Evolutionary conservation across 2,113 vertebrate genomes (phyloP), one percentile per base, ranked within the genome.

Genomic region (Jacana jacana): DNA sequence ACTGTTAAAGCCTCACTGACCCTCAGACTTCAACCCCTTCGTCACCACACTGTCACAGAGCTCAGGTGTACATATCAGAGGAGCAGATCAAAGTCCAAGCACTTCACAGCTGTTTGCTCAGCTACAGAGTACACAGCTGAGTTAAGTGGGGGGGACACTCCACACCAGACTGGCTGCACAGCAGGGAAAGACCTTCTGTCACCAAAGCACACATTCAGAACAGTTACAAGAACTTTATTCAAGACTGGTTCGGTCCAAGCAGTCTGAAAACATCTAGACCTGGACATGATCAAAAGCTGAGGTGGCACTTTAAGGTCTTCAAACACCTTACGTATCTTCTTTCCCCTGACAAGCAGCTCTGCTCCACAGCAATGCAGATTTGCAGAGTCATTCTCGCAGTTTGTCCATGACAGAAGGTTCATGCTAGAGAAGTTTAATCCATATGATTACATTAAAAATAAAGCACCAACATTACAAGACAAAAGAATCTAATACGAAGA

Each of bases 311-410:
- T 20, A 7, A 78, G 31, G 39, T 60, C 60, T 81, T 64, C 46
- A 40, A 66, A 68, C 13, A 63, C 12, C 7, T 37, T n/a, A 25
- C 18, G 70, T 24, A 7, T n/a, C 83, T 55, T 25, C 3, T 7
- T 3, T 18, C 17, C 39, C 39, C 39, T 9, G 17, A 46, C 0
- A 0, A 90, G 48, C 35, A 88, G 86, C 80, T 89, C 61, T 54
- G 51, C 48, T 84, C 64, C 64, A 39, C 64, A 54, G 54, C 35
- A 33, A 33, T 24, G 64, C 25, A 33, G 84, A 83, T 46, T 17
- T 89, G 77, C 95, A 92, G 64, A 95, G 90, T 93, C 94, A 91
- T 93, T 83, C 81, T 55, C 75, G 30, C 46, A 70, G 46, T 10
- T n/a, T 92, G 80, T 1, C 33, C 69, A 28, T 3, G 13, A 73